Percentiles rank a stretch among this genome's conserved stretches.
These are phyloP conservation scores for Ctenomys sociabilis DNA, from an alignment of 2,113 vertebrate genomes.

Conservation along the genomic window DNA sequence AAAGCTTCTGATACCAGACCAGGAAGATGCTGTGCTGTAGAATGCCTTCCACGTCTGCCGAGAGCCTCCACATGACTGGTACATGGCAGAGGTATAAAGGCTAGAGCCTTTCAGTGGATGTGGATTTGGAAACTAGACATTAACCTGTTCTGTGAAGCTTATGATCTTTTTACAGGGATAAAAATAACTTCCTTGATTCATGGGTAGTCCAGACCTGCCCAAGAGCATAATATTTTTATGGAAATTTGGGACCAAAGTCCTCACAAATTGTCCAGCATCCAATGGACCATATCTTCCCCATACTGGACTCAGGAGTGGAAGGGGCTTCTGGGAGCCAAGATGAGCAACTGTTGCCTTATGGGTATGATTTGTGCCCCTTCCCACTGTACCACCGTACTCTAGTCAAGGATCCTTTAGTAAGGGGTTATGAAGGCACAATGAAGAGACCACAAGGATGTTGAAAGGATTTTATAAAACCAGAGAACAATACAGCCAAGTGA, in stretches of 20 bases:
- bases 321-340: not conserved
- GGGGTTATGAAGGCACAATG: not conserved
- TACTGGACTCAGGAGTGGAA: not conserved
- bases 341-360: too few relatives aligned
- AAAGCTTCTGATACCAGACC: not conserved
- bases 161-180: not conserved
- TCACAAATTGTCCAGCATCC: not conserved
- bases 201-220: rapidly evolving
- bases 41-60: not conserved
- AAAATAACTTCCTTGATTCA: not conserved
- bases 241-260: not conserved
- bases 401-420: not conserved
- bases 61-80: not conserved
- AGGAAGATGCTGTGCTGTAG: not conserved
- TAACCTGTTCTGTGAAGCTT: not conserved
- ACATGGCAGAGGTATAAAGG: rapidly evolving
- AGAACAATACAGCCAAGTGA: rapidly evolving
- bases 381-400: not conserved
- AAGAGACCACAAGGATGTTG: rapidly evolving
- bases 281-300: rapidly evolving
- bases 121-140: not conserved
- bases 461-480: rapidly evolving
- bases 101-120: not conserved
- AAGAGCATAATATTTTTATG: not conserved
- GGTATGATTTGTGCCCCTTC: too few relatives aligned